These are phyloP conservation scores for Pheosia gnoma DNA, from an alignment of 2,888 invertebrate genomes.

Conservation along the genomic window DNA sequence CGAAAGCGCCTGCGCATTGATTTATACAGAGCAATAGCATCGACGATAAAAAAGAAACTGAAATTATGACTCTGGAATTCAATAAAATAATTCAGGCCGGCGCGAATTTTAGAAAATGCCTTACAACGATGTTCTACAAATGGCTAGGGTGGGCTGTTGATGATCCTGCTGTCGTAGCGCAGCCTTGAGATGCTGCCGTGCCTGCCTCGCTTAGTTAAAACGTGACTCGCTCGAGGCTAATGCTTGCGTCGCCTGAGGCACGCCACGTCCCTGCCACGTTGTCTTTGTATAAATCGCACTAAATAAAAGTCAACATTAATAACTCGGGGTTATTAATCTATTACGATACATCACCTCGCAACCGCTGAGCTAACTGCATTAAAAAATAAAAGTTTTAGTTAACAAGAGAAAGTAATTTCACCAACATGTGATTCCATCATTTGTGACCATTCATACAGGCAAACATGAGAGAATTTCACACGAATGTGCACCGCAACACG, in stretches of 20 bases:
- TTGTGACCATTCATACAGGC: constrained; percentile 47
- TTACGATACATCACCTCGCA: constrained; percentile 29
- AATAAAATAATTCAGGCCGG: too few relatives aligned
- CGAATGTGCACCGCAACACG: constrained; percentile 30
- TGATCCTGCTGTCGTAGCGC: too few relatives aligned
- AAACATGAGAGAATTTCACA: constrained; percentile 51
- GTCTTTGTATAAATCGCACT: too few relatives aligned
- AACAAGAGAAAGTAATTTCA: constrained; percentile 63
- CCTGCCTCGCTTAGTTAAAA: too few relatives aligned
- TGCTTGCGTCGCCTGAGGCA: too few relatives aligned
- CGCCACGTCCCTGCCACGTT: too few relatives aligned
- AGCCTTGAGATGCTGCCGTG: too few relatives aligned
- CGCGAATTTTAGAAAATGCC: too few relatives aligned
- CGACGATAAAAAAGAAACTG: not conserved
- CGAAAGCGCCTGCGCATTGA: constrained; percentile 36
- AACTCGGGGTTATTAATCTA: constrained; percentile 9
- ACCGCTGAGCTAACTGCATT: constrained; percentile 40
- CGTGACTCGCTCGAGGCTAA: too few relatives aligned
- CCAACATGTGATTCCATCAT: constrained; percentile 65
- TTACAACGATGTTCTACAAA: too few relatives aligned
- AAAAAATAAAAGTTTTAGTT: constrained; percentile 46
- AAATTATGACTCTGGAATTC: not conserved
- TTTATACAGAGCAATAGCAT: constrained; percentile 22
- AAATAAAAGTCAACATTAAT: not conserved
- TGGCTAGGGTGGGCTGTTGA: too few relatives aligned